phyloP scores from a whole-genome alignment of 2,797 vertebrate genomes.

The Presbytis comata region DNA sequence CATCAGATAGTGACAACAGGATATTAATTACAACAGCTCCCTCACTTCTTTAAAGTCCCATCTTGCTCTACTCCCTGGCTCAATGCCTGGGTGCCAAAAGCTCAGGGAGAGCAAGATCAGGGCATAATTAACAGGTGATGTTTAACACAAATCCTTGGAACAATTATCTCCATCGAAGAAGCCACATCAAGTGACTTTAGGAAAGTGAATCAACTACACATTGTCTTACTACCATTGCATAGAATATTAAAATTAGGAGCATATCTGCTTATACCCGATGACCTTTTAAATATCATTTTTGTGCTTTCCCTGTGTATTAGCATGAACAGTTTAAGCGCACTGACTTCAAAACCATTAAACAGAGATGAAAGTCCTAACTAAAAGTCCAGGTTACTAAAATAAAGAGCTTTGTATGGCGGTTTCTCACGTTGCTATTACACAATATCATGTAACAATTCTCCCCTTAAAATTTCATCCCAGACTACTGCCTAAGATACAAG shows the following conservation, averaged over 20 bases:
- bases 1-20: neutral
- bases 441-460: neutral
- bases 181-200: neutral
- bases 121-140: neutral
- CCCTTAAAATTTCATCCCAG: neutral
- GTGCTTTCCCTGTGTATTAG: neutral
- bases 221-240: neutral
- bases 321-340: neutral
- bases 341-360: neutral
- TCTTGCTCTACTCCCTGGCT: neutral
- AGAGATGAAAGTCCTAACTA: neutral
- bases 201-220: neutral
- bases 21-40: neutral
- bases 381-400: neutral
- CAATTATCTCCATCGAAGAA: neutral
- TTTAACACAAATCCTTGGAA: neutral
- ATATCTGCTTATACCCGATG: neutral
- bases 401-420: neutral
- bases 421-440: conserved; percentile 55
- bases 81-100: neutral
- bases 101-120: neutral
- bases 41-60: neutral
- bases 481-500: conserved; percentile 56
- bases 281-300: neutral
- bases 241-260: conserved; percentile 9